Percentiles rank a stretch among this genome's conserved stretches.
Conservation (phyloP, 2,797 vertebrate genomes). For the Intellagama lesueurii region DNA sequence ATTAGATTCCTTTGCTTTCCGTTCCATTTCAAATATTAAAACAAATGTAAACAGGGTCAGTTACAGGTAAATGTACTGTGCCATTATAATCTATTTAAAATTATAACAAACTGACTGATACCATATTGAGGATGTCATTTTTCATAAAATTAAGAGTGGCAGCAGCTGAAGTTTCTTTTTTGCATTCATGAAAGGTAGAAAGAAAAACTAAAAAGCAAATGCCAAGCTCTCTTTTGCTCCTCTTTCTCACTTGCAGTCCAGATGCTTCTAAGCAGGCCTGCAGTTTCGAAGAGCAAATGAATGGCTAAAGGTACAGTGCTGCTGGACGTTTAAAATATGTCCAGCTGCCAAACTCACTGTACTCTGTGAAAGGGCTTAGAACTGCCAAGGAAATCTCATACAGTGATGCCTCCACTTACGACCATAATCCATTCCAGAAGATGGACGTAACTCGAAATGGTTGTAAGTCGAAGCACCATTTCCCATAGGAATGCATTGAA, state of each 20-base stretch:
- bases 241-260: not conserved
- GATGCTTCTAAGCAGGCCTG: not conserved
- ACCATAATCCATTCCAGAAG: too few relatives aligned
- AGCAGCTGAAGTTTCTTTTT: not conserved
- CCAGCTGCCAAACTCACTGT: not conserved
- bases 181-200: not conserved
- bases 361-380: not conserved
- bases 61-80: not conserved
- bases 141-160: not conserved
- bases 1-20: not conserved
- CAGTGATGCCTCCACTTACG: too few relatives aligned
- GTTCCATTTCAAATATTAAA: not conserved
- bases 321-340: not conserved
- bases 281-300: not conserved
- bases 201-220: too few relatives aligned
- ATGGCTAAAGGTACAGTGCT: not conserved
- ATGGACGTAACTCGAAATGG: too few relatives aligned
- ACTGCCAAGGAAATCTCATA: not conserved
- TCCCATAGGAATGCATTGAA: too few relatives aligned
- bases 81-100: not conserved
- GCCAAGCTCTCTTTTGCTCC: too few relatives aligned
- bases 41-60: constrained; percentile 1
- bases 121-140: not conserved
- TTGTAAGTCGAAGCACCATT: too few relatives aligned
- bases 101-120: not conserved